These are phyloP conservation scores for Onychomys leucogaster DNA, from an alignment of 2,797 vertebrate species.

Conservation along the genomic window DNA sequence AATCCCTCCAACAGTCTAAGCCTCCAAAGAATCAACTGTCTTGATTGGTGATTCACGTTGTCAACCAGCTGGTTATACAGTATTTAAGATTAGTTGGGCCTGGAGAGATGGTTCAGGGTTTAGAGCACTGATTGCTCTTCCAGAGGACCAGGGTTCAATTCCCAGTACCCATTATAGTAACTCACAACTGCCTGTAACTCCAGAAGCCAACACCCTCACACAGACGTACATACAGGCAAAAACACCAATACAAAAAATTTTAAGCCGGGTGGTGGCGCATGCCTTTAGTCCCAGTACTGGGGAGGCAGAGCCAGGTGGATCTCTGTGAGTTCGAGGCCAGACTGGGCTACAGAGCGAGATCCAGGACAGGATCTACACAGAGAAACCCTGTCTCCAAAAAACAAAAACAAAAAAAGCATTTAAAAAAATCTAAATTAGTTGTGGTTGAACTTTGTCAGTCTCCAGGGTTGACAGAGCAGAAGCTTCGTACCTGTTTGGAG, in stretches of 20 bases:
- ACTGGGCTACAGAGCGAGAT: too few species aligned
- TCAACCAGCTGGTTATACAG: background rate
- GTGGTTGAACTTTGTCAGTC: conserved; percentile 50
- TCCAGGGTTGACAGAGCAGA: conserved; percentile 87
- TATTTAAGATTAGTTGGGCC: background rate
- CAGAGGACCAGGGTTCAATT: background rate
- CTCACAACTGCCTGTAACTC: background rate
- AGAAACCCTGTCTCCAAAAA: too few species aligned
- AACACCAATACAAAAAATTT: background rate
- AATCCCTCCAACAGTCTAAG: background rate
- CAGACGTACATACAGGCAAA: background rate
- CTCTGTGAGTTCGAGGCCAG: too few species aligned
- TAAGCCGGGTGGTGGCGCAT: too few species aligned
- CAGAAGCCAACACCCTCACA: background rate
- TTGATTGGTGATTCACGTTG: background rate
- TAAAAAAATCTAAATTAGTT: background rate
- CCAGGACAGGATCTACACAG: too few species aligned
- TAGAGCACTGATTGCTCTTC: background rate
- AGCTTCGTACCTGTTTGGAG: conserved; percentile 90
- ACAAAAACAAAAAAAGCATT: too few species aligned
- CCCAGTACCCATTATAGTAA: background rate
- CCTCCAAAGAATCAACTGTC: background rate
- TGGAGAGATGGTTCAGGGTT: background rate
- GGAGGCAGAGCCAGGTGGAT: too few species aligned
- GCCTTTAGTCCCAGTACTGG: too few species aligned